These are phyloP conservation scores for Pherbina coryleti DNA, from an alignment of 2,888 invertebrate genomes.

Conservation along the genomic window DNA sequence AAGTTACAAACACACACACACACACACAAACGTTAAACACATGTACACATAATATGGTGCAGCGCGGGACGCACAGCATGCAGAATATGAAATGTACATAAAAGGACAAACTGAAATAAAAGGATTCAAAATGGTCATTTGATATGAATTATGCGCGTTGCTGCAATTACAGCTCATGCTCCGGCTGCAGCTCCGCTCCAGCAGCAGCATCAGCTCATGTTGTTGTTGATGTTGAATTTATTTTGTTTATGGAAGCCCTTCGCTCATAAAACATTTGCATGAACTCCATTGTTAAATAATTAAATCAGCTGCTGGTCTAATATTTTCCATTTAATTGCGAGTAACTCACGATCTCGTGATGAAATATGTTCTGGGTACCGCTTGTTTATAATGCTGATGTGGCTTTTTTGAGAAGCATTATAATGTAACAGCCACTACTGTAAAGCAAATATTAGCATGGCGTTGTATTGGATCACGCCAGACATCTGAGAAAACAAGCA, in stretches of 20 bases:
- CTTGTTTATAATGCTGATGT: background rate
- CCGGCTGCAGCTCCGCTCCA: conserved; percentile 19
- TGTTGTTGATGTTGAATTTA: conserved; percentile 22
- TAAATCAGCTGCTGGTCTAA: conserved; percentile 67
- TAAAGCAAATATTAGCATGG: background rate
- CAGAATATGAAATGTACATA: conserved; percentile 37
- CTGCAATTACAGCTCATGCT: conserved; percentile 63
- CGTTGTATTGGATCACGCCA: background rate
- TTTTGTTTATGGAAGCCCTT: conserved; percentile 42
- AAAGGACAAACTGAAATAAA: conserved; percentile 63
- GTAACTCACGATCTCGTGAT: conserved; percentile 44
- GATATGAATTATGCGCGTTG: conserved; percentile 68
- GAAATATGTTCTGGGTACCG: background rate
- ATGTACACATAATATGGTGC: background rate
- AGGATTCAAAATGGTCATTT: conserved; percentile 69
- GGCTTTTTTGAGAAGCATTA: background rate
- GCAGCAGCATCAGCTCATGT: background rate
- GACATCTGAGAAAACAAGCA: background rate
- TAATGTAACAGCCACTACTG: background rate
- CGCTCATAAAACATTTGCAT: conserved; percentile 50
- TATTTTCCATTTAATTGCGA: conserved; percentile 65
- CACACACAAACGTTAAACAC: background rate
- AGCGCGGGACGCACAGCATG: background rate
- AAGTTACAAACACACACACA: background rate
- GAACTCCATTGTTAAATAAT: conserved; percentile 66